Conservation (phyloP, 2,888 invertebrate genomes). For the Calameuta filiformis region DNA sequence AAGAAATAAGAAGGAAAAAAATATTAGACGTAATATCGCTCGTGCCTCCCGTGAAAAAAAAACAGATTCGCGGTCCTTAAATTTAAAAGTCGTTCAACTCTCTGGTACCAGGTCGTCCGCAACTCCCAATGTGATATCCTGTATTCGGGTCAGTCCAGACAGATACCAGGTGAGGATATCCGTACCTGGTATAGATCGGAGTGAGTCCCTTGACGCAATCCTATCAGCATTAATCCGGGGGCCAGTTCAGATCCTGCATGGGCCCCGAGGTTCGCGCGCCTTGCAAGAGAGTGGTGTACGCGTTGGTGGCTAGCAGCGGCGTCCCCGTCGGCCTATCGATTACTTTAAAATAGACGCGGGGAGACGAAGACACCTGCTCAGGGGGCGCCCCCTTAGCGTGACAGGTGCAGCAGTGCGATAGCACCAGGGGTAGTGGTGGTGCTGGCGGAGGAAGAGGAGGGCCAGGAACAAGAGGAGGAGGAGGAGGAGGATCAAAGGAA, state of each 20-base stretch:
- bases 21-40: neutral
- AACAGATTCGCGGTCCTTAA: conserved; percentile 2
- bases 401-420: conserved; percentile 38
- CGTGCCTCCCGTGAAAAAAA: neutral
- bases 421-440: conserved; percentile 12
- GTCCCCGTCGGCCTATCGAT: conserved; percentile 56
- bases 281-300: conserved; percentile 14
- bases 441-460: conserved; percentile 23
- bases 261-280: neutral
- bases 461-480: conserved; percentile 29
- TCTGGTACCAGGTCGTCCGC: neutral
- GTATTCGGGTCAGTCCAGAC: neutral
- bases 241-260: neutral
- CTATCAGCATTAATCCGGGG: neutral
- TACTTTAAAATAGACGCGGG: conserved; percentile 61
- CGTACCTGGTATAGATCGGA: neutral
- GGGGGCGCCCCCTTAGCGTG: conserved; percentile 35
- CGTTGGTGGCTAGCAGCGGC: conserved; percentile 25
- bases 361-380: conserved; percentile 52
- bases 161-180: neutral
- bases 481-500: conserved; percentile 24
- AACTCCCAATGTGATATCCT: neutral
- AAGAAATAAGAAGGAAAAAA: conserved; percentile 7
- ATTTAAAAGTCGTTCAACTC: neutral
- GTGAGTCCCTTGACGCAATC: neutral